Base-by-base conservation (phyloP, 2,888 invertebrate species). In the Macrosiphum euphorbiae region DNA sequence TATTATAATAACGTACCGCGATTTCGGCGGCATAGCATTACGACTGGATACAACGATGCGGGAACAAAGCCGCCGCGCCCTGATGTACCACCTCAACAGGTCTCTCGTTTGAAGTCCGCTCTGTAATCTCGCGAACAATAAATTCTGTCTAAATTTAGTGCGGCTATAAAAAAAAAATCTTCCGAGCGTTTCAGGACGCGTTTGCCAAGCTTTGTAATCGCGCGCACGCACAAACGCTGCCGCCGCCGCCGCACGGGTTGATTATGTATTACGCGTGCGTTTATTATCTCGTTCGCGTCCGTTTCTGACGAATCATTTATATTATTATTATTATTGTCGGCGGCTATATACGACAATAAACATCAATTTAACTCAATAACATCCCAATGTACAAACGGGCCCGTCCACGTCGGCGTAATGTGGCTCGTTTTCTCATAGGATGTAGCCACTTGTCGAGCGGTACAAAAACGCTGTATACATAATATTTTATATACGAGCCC, bases 301-400 rank as follows among this genome's bases (percentile, higher is more conserved):
- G 47, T 84, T 89, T 28, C 47, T n/a, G 28, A 86, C 90, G 85
- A 90, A 78, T 78, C 78, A 78, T 78, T 78, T 61, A 78, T 78
- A 78, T 78, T 35, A 78, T 78, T 78, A 78, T 35, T 78, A 41
- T 44, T 26, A n/a, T 61, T 24, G 8, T 26, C 2, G 55, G 44
- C 58, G 16, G 35, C 78, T 78, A 78, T 20, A 20, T 78, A 28
- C 24, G n/a, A 85, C 90, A 90, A 94, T 94, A 90, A 90, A 94
- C 94, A 50, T 89, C 86, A 94, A 94, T 94, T 94, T 94, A 94
- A 90, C 90, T 86, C 94, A 94, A 94, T 94, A 55, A 89, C 55
- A 67, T 90, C 41, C 35, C 58, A 35, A 35, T 8, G 78, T 35
- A 35, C 35, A 35, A 35, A 78, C 78, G 78, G 35, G 20, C n/a